Conservation (phyloP, 2,113 vertebrate species). For the Ivindomyrus marchei region DNA sequence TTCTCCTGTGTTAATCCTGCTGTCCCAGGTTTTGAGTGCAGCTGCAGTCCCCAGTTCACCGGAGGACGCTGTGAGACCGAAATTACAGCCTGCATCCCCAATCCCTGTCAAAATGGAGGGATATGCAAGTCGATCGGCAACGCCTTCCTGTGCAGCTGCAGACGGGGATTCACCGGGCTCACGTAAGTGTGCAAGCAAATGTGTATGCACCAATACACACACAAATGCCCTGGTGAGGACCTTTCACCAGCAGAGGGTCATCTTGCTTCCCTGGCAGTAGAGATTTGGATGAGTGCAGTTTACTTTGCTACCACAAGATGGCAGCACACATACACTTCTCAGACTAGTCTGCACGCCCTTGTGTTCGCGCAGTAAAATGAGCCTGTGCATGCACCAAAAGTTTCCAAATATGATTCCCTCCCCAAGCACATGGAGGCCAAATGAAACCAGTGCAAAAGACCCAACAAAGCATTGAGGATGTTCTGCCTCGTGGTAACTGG, state of each 20-base stretch:
- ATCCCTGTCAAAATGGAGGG: constrained; percentile 83
- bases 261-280: background rate
- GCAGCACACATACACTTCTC: background rate
- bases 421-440: background rate
- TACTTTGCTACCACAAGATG: constrained; percentile 12
- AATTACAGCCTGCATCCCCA: constrained; percentile 88
- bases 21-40: constrained; percentile 80
- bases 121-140: constrained; percentile 82
- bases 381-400: background rate
- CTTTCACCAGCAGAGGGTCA: background rate
- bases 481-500: background rate
- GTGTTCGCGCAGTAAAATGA: background rate
- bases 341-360: background rate
- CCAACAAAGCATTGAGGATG: background rate
- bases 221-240: background rate
- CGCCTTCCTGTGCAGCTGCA: constrained; percentile 88
- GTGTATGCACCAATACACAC: background rate
- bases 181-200: constrained; percentile 66
- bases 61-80: constrained; percentile 88
- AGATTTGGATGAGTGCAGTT: background rate
- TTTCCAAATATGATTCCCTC: background rate
- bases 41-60: constrained; percentile 80
- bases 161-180: constrained; percentile 79
- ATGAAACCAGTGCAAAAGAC: background rate
- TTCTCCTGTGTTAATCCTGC: constrained; percentile 24